Percentiles rank a stretch among this genome's conserved stretches.
These are phyloP conservation scores for Orthosia gothica DNA, from an alignment of 2,888 invertebrate species.

Conservation along the genomic window DNA sequence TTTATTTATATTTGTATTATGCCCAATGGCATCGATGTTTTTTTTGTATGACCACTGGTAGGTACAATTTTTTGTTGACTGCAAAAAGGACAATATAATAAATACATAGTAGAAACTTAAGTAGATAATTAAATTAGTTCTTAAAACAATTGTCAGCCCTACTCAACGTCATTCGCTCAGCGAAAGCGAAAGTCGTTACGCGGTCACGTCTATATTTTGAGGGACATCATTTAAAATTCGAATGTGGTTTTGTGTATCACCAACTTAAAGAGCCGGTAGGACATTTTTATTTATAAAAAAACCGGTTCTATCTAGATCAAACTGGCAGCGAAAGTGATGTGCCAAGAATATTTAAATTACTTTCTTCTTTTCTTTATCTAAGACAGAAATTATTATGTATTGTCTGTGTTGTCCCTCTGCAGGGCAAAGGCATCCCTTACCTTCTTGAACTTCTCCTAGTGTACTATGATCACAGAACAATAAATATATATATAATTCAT, in stretches of 20 bases:
- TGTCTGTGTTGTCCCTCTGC: too few relatives aligned
- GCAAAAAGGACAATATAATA: neutral
- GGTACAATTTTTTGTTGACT: too few relatives aligned
- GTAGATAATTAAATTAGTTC: neutral
- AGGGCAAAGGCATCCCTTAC: too few relatives aligned
- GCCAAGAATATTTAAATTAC: neutral
- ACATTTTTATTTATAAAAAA: conserved; percentile 26
- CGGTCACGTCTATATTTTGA: conserved; percentile 58
- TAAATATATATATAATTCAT: too few relatives aligned
- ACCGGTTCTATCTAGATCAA: conserved; percentile 9
- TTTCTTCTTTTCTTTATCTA: neutral
- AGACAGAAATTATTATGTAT: neutral
- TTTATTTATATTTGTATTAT: too few relatives aligned
- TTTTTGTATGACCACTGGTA: too few relatives aligned
- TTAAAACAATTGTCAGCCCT: conserved; percentile 52
- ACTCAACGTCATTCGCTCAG: conserved; percentile 27
- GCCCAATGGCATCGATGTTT: too few relatives aligned
- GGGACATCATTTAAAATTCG: conserved; percentile 65
- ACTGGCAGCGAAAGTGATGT: conserved; percentile 25
- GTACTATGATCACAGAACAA: too few relatives aligned
- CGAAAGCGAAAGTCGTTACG: conserved; percentile 70
- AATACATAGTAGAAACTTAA: too few relatives aligned
- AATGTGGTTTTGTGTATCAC: conserved; percentile 54
- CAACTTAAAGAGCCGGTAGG: conserved; percentile 10
- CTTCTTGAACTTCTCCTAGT: too few relatives aligned